Conservation (phyloP, 2,888 invertebrate species). For the Mamestra brassicae region DNA sequence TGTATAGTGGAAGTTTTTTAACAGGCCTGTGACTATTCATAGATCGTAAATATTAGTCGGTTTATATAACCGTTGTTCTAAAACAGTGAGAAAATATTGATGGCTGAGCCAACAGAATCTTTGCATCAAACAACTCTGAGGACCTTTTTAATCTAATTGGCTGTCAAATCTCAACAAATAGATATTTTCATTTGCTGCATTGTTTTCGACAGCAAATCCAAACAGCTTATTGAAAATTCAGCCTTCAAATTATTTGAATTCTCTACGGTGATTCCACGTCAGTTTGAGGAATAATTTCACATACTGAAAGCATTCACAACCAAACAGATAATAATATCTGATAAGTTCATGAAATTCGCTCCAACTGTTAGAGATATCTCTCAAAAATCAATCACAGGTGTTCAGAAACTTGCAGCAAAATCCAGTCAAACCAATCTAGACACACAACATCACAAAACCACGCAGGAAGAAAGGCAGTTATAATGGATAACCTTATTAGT, state of each 20-base stretch:
- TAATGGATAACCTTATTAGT: constrained; percentile 49
- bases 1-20: neutral
- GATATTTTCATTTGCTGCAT: too few species aligned
- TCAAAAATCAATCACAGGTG: neutral
- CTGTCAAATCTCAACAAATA: too few species aligned
- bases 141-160: too few species aligned
- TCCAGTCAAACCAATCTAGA: neutral
- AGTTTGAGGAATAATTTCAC: too few species aligned
- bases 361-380: neutral
- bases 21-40: neutral
- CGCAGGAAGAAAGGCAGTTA: constrained; percentile 51
- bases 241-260: too few species aligned
- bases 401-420: neutral
- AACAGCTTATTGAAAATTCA: too few species aligned
- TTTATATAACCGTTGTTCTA: neutral
- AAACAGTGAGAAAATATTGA: neutral
- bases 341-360: neutral
- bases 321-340: too few species aligned
- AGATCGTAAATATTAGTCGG: neutral
- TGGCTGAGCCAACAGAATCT: neutral
- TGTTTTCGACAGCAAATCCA: too few species aligned
- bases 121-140: neutral
- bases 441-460: neutral
- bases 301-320: too few species aligned
- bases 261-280: too few species aligned